Evolutionary conservation across 2,888 invertebrate species (phyloP), one percentile per base, ranked within the genome.

Genomic region (Sussaba pulchella): DNA sequence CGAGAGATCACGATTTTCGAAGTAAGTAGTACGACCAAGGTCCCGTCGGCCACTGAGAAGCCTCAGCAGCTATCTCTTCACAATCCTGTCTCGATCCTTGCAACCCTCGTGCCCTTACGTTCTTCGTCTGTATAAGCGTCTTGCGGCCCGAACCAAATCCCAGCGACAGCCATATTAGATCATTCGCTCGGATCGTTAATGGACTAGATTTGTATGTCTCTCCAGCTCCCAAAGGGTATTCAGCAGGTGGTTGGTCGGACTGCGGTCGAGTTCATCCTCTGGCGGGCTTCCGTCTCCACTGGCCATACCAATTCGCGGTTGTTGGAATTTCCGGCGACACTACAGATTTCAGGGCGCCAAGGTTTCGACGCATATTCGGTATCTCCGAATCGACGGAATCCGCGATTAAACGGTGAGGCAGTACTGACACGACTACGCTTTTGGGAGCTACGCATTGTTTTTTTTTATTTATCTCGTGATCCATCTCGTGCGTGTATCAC

Each of bases 181-280:
- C 41, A 64, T 59, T 14, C 69, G 64, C 70, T 43, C 9, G 31
- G 24, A 74, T 24, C 66, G 70, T 74, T 75, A 79, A 79, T 79
- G 70, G 70, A 59, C 66, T 12, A 45, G 74, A 70, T 70, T 47
- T 52, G 57, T 50, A 59, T 71, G 59, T 36, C 26, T 59, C 43
- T 43, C 36, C n/a, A 9, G 14, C 8, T 21, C 70, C 66, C 70
- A 54, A 59, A 75, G 64, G 66, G 43, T 79, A 71, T 79, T 79
- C 74, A 79, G 79, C 79, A 79, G 79, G 79, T 79, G 79, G 79
- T 79, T 79, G 79, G 70, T 79, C 59, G 57, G 63, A 74, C 59
- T 66, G 57, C 31, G 66, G 79, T 52, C 47, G 73, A 74, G 54
- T 70, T 71, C 64, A 50, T 70, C 50, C 66, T 50, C 36, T 54